Evolutionary conservation across 2,888 invertebrate species (phyloP), one percentile per base, ranked within the genome.

Genomic region (Tortricodes alternella): DNA sequence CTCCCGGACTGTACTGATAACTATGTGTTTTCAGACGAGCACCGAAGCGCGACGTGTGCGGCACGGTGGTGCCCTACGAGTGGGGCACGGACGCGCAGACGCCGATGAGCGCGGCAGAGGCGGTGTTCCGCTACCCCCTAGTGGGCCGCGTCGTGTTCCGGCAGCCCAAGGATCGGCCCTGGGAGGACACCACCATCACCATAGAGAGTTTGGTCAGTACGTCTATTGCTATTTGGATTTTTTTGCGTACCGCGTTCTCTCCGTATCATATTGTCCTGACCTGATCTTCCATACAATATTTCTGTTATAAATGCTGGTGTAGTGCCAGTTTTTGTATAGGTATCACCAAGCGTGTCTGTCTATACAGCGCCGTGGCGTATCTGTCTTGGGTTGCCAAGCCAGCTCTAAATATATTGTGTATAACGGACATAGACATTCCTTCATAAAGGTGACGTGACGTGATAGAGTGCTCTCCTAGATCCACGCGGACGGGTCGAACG

Each of bases 131-230:
- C 3, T 98, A 97, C 86, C 98, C 98, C 0, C 89, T 98, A 15
- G 97, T 97, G 1, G 98, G 98, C 0, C 89, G 94, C 53, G 93
- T 98, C 35, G 80, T 97, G 35, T 94, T 98, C 68, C 91, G 96
- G 1, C 98, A 98, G 81, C 94, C 95, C 0, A 92, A 74, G 37
- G 94, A 96, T 59, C 93, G 95, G 69, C 96, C 96, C 0, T 95
- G 95, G 92, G 93, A 95, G 55, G 98, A 98, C 67, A 98, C 98
- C 1, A 94, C 95, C 0, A 91, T 98, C 19, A 93, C 97, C 58
- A 92, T 97, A 24, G 97, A 97, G 78, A 94, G 95, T 73, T 71
- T 89, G 85, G 89, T 89, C 29, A 67, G 74, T 46, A 11, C n/a
- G 5, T n/a, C n/a, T 16, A n/a, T 6, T 8, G 1, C 0, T 7